Evolutionary conservation across 2,797 vertebrate genomes (phyloP).

Genomic region (Cyprinella venusta): DNA sequence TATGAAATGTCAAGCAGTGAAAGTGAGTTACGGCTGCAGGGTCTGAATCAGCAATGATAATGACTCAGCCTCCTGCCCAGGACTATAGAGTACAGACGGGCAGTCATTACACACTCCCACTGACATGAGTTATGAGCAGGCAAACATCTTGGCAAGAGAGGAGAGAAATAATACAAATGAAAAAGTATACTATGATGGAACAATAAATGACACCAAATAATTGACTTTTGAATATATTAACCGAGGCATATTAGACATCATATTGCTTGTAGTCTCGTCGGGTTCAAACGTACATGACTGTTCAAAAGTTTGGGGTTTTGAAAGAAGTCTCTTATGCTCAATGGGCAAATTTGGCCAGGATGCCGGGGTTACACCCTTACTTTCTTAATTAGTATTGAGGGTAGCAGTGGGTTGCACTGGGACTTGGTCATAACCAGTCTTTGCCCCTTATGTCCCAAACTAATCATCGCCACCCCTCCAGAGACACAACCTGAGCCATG

Average conservation of each 20-base stretch:
- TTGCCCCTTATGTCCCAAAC: conserved; percentile 3
- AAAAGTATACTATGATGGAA: background rate
- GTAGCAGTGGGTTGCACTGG: background rate
- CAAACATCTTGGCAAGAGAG: background rate
- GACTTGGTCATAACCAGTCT: background rate
- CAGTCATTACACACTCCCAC: background rate
- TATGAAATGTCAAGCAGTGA: conserved; percentile 23
- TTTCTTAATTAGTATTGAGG: background rate
- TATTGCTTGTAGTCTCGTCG: background rate
- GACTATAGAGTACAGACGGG: background rate
- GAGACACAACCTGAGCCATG: conserved; percentile 41
- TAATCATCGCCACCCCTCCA: conserved; percentile 1
- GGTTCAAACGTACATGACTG: background rate
- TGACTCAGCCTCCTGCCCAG: background rate
- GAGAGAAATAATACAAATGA: background rate
- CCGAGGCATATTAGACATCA: background rate
- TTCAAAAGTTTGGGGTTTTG: background rate
- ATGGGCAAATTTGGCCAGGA: background rate
- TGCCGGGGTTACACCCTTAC: background rate
- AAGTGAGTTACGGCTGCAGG: conserved; percentile 1
- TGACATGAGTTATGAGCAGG: conserved; percentile 4
- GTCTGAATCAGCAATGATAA: conserved; percentile 20
- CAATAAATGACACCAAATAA: background rate
- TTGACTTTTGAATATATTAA: background rate
- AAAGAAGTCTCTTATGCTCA: background rate